These are phyloP conservation scores for Frieseomelitta varia DNA, from an alignment of 1,140 invertebrate species.

Conservation along the genomic window DNA sequence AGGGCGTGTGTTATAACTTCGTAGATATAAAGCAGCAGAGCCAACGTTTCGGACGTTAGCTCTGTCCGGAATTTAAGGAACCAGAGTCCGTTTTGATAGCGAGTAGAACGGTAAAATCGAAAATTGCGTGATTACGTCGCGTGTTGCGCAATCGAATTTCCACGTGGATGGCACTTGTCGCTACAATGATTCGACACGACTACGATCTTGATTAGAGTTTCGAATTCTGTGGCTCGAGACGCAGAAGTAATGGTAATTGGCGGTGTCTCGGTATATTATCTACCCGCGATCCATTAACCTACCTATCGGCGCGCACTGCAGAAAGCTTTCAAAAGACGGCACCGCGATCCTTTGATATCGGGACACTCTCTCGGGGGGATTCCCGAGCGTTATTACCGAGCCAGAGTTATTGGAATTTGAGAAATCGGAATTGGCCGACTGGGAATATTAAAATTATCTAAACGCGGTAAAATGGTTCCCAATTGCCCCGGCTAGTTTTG, in stretches of 20 bases:
- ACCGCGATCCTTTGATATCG: neutral
- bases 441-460: neutral
- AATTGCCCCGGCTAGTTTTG: no score
- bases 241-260: neutral
- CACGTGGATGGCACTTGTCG: neutral
- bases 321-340: constrained; percentile 1
- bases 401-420: neutral
- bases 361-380: neutral
- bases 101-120: neutral
- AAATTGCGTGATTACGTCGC: no score
- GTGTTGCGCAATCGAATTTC: neutral
- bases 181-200: no score
- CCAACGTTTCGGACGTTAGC: neutral
- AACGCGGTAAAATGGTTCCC: neutral
- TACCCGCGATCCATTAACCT: neutral
- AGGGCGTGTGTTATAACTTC: neutral
- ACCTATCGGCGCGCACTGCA: neutral
- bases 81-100: neutral
- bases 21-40: neutral
- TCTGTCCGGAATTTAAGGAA: neutral
- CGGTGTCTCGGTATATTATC: neutral
- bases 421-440: neutral
- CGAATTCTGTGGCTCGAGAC: neutral
- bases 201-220: no score
- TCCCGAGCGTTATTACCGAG: neutral